These are phyloP conservation scores for Vesta saturnalis DNA, from an alignment of 2,888 invertebrate genomes.

Conservation along the genomic window DNA sequence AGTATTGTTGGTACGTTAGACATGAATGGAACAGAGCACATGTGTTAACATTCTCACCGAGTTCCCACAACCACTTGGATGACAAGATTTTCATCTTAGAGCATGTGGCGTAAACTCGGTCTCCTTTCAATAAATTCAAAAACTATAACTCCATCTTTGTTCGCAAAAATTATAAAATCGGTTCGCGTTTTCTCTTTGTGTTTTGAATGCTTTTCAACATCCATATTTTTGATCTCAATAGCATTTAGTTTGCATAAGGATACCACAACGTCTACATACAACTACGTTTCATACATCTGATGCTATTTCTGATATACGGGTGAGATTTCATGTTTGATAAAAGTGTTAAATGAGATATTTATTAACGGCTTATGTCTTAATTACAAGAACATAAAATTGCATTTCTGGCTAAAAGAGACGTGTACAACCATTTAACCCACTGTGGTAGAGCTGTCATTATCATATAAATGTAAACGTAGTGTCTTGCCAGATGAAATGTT, in stretches of 20 bases:
- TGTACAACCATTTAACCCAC: conserved; percentile 27
- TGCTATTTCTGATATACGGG: conserved; percentile 5
- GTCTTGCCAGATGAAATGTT: conserved; percentile 23
- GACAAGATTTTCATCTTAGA: conserved; percentile 61
- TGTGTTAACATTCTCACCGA: conserved; percentile 60
- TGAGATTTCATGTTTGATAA: conserved; percentile 3
- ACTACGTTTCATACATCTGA: conserved; percentile 15
- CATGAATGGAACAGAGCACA: conserved; percentile 53
- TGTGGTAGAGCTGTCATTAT: conserved; percentile 34
- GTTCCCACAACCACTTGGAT: conserved; percentile 59
- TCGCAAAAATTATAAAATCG: conserved; percentile 38
- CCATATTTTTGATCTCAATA: conserved; percentile 39
- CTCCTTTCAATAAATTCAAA: conserved; percentile 31
- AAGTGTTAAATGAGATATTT: background rate
- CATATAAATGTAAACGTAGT: conserved; percentile 44
- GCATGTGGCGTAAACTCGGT: conserved; percentile 47
- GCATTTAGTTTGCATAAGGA: conserved; percentile 38
- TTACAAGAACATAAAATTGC: conserved; percentile 24
- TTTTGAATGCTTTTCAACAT: conserved; percentile 36
- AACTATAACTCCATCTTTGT: conserved; percentile 33
- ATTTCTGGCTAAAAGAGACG: conserved; percentile 19
- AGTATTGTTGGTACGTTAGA: conserved; percentile 40
- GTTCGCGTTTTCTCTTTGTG: conserved; percentile 38
- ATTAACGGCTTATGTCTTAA: conserved; percentile 32
- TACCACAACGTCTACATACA: conserved; percentile 27